phyloP scores from a whole-genome alignment of 2,113 vertebrate genomes.

The Pollachius pollachius region DNA sequence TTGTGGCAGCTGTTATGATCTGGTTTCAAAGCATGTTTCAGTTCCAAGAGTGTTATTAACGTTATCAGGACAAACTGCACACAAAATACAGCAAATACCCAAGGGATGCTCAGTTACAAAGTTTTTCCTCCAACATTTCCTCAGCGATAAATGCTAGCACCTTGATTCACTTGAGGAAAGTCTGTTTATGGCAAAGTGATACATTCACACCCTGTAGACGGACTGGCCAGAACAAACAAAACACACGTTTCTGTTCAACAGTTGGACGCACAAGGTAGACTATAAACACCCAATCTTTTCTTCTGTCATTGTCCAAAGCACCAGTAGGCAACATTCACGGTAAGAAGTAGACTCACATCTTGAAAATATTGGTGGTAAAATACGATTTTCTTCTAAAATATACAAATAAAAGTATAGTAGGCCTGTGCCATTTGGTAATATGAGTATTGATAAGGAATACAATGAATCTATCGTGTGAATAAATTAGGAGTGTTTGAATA shows the following conservation, averaged over 20 bases:
- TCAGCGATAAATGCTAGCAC: constrained; percentile 1
- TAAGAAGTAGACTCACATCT: constrained; percentile 6
- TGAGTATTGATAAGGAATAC: not conserved
- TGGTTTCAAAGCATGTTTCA: too few species aligned
- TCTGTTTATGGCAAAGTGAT: constrained; percentile 38
- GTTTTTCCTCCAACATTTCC: constrained; percentile 1
- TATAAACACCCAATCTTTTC: not conserved
- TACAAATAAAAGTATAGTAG: constrained; percentile 7
- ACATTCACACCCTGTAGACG: constrained; percentile 19
- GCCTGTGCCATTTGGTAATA: not conserved
- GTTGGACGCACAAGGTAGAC: not conserved
- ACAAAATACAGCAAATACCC: too few species aligned
- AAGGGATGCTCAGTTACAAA: too few species aligned
- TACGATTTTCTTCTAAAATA: constrained; percentile 21
- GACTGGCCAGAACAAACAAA: not conserved
- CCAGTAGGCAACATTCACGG: constrained; percentile 8
- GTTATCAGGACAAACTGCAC: too few species aligned
- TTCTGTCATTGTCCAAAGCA: not conserved
- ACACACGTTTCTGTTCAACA: not conserved
- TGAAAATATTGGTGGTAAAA: constrained; percentile 15
- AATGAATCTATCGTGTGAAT: constrained; percentile 10
- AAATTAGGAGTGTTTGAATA: too few species aligned
- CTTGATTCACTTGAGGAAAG: constrained; percentile 25
- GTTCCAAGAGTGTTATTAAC: too few species aligned
- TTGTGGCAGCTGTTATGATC: too few species aligned